These are phyloP conservation scores for Hippocampus kuda DNA, from an alignment of 2,797 vertebrate species.

Conservation along the genomic window DNA sequence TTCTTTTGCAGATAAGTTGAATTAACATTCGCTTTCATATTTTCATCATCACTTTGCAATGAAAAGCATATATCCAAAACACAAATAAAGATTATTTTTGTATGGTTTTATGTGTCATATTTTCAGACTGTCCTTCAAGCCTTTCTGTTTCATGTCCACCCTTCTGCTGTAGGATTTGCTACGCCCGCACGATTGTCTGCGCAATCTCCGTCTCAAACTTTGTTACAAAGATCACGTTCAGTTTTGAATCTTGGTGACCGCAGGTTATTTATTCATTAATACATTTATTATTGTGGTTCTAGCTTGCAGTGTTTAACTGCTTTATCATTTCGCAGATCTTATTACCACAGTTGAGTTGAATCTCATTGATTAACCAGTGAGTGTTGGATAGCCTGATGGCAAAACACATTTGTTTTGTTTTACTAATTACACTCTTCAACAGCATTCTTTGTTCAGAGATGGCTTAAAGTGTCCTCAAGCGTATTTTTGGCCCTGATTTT, in stretches of 20 bases:
- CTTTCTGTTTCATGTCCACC: not conserved
- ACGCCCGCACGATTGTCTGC: not conserved
- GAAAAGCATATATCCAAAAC: not conserved
- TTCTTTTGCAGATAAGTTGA: not conserved
- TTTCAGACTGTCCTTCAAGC: not conserved
- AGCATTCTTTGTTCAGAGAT: no score
- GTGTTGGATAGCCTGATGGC: no score
- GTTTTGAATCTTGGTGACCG: not conserved
- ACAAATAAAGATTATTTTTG: slow-evolving; percentile 2
- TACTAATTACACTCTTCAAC: no score
- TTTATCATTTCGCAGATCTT: no score
- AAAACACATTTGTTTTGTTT: no score
- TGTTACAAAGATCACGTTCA: not conserved
- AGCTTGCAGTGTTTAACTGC: not conserved
- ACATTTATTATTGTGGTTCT: not conserved
- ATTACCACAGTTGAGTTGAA: no score
- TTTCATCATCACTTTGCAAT: not conserved
- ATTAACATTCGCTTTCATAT: not conserved
- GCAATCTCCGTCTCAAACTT: not conserved
- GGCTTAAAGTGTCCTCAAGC: no score
- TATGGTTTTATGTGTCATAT: not conserved
- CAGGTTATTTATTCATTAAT: not conserved
- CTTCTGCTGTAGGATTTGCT: not conserved
- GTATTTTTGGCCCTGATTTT: no score
- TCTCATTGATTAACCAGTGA: no score